Evolutionary conservation across 2,888 invertebrate species (phyloP), one percentile per base, ranked within the genome.

Genomic region (Eilema caniola): DNA sequence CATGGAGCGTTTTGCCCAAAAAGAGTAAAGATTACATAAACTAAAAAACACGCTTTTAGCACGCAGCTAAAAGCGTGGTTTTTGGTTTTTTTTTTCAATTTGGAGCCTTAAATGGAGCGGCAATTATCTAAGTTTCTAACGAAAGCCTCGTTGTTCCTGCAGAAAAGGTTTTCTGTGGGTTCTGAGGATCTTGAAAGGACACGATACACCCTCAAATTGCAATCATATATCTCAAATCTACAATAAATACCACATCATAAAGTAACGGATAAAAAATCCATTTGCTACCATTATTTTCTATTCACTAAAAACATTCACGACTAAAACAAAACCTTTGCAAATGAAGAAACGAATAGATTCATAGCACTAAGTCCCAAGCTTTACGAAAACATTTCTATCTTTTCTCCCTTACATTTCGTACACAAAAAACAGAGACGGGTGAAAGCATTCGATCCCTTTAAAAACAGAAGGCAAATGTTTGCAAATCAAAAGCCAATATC

Each of bases 401-500:
- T n/a, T n/a, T 37, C n/a, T 76, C 69, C 63, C 59, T 23, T 25
- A 66, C 61, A 20, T 70, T 76, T 65, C 10, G 53, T 33, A 33
- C 62, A 72, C 24, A 70, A 37, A 62, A 71, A 78, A 73, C 56
- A 56, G 70, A 68, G 76, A 78, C 37, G 59, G 67, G 61, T 56
- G 72, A 77, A 70, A 75, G 74, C 69, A 72, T 83, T 74, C 70
- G 71, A 72, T 76, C 79, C 72, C 59, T 90, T 91, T 88, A 89
- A 92, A 92, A 92, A 90, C 92, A 90, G 89, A 88, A 91, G 90
- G 88, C 85, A 88, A 92, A 93, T 93, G 92, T 94, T 94, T 92
- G 90, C 90, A 89, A 94, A 94, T 93, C 94, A 93, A 93, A 93
- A 89, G 89, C 91, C 93, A 93, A 94, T 94, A 93, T 92, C 90